phyloP scores from a whole-genome alignment of 2,888 invertebrate species.

The Luperina nickerlii region DNA sequence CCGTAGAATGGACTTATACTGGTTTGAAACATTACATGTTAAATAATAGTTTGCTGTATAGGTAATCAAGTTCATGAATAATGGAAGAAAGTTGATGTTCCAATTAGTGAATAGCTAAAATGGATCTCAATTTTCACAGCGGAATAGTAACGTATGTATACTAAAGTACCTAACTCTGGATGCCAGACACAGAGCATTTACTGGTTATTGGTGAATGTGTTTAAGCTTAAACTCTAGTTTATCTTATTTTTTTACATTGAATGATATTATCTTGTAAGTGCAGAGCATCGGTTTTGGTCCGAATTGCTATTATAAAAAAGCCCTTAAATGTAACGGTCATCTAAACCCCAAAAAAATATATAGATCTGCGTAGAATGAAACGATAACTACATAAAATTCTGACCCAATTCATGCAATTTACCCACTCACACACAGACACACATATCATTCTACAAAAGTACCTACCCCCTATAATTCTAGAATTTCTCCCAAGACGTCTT shows the following conservation, averaged over 20 bases:
- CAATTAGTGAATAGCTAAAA: neutral
- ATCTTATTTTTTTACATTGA: neutral
- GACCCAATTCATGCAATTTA: constrained; percentile 40
- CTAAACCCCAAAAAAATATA: neutral
- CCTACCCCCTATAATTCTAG: constrained; percentile 33
- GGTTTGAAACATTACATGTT: constrained; percentile 5
- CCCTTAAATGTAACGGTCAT: neutral
- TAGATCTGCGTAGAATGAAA: constrained; percentile 19
- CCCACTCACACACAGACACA: constrained; percentile 21
- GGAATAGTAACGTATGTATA: neutral
- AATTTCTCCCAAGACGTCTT: constrained; percentile 43
- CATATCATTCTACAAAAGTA: constrained; percentile 18
- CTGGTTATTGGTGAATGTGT: neutral
- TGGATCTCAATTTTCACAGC: neutral
- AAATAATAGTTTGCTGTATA: neutral
- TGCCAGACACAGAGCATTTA: neutral
- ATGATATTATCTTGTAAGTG: neutral
- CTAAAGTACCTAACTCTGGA: neutral
- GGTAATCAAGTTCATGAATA: constrained; percentile 1
- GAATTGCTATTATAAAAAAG: neutral
- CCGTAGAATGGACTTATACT: neutral
- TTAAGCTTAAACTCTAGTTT: neutral
- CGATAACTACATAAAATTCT: constrained; percentile 36
- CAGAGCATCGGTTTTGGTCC: neutral
- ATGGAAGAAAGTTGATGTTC: neutral